Evolutionary conservation across 2,888 invertebrate species (phyloP).

Genomic region (Amitus sp.): DNA sequence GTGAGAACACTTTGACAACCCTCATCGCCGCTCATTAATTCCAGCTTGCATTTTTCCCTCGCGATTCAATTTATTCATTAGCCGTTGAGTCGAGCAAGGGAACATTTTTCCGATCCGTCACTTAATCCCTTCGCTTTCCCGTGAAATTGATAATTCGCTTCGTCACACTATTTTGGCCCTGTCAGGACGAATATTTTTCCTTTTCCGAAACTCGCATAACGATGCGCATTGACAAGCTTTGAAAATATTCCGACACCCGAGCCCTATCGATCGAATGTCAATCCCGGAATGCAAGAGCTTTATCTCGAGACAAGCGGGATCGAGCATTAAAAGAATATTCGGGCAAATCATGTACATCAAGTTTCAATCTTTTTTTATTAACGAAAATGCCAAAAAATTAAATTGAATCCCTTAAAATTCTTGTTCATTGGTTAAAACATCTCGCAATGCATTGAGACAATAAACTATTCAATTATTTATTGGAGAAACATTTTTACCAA

Average conservation of each 20-base stretch:
- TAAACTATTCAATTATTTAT: no score
- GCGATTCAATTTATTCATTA: background rate
- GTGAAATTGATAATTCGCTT: background rate
- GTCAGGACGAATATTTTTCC: background rate
- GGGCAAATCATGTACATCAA: no score
- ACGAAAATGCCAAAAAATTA: no score
- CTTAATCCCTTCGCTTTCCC: background rate
- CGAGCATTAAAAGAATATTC: no score
- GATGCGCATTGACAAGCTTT: constrained; percentile 15
- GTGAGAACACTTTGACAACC: background rate
- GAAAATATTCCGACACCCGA: constrained; percentile 20
- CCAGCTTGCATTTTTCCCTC: background rate
- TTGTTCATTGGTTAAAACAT: no score
- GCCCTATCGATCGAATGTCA: constrained; percentile 27
- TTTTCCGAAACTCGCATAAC: background rate
- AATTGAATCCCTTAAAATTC: no score
- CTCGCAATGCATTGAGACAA: no score
- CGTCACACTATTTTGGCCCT: background rate
- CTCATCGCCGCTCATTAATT: background rate
- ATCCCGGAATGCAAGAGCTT: constrained; percentile 26
- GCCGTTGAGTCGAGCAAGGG: background rate
- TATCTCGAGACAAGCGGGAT: constrained; percentile 33
- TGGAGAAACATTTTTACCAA: no score
- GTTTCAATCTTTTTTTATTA: no score
- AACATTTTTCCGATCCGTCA: background rate